Evolutionary conservation across 2,113 vertebrate genomes (phyloP).

Genomic region (Colistium nudipinnis): DNA sequence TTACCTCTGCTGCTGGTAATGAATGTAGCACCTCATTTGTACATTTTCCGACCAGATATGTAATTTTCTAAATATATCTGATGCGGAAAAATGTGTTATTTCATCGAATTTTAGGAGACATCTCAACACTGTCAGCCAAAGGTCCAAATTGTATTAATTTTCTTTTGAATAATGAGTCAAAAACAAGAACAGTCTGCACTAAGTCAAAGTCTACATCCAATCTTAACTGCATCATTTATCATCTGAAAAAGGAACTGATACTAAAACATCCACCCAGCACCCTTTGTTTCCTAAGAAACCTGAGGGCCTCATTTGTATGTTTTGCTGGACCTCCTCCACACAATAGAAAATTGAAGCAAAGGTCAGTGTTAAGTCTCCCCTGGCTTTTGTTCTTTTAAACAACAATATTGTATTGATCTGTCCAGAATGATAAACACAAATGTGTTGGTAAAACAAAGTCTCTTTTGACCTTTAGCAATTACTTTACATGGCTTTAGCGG

Average conservation of each 20-base stretch:
- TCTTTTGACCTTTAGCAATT: constrained; percentile 82
- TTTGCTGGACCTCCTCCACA: constrained; percentile 61
- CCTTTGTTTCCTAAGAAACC: constrained; percentile 52
- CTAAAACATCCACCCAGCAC: constrained; percentile 21
- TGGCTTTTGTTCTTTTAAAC: constrained; percentile 80
- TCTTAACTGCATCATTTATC: neutral
- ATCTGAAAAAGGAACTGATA: constrained; percentile 1
- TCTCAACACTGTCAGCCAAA: neutral
- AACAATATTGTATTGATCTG: constrained; percentile 78
- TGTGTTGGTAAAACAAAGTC: constrained; percentile 77
- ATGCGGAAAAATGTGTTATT: no score
- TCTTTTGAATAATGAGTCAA: neutral
- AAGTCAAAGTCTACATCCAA: no score
- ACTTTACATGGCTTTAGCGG: constrained; percentile 68
- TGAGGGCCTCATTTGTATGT: constrained; percentile 76
- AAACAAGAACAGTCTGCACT: no score
- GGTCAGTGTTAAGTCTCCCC: constrained; percentile 78
- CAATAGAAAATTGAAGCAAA: constrained; percentile 75
- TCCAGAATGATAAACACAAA: constrained; percentile 79
- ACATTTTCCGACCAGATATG: no score
- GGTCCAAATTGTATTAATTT: neutral
- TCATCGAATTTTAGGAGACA: neutral
- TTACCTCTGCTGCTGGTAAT: no score
- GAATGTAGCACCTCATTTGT: no score
- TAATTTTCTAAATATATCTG: neutral